Percentiles rank a stretch among this genome's conserved stretches.
Conservation (phyloP, 1,140 invertebrate species). For the Hylaeus anthracinus region DNA sequence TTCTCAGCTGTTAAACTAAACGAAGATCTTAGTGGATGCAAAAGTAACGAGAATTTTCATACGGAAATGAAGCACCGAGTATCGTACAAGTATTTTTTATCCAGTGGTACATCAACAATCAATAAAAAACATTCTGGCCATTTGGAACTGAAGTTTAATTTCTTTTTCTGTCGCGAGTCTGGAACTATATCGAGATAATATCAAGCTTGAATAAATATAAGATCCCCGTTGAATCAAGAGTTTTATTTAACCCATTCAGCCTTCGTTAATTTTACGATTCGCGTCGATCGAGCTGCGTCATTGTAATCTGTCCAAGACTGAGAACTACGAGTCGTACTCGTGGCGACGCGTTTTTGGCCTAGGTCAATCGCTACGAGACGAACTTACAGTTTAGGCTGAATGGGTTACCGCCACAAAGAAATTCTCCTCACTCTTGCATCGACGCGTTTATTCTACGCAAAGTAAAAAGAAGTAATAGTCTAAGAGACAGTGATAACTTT, state of each 20-base stretch:
- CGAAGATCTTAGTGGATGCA: conserved; percentile 21
- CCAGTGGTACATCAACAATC: background rate
- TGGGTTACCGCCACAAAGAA: background rate
- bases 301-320: too few species aligned
- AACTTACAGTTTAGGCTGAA: too few species aligned
- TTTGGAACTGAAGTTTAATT: background rate
- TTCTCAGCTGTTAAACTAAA: conserved; percentile 33
- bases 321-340: too few species aligned
- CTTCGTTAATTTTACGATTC: too few species aligned
- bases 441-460: background rate
- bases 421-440: conserved; percentile 43
- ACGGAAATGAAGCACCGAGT: background rate
- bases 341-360: too few species aligned
- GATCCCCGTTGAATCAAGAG: background rate
- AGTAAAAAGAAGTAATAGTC: background rate
- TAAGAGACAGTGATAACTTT: too few species aligned
- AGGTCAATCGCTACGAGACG: too few species aligned
- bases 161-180: background rate
- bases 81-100: conserved; percentile 23
- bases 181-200: background rate
- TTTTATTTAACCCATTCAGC: background rate
- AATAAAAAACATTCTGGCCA: conserved; percentile 6
- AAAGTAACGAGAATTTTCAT: conserved; percentile 42
- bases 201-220: too few species aligned
- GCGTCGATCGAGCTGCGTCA: too few species aligned